Conservation (phyloP, 2,113 vertebrate genomes). For the Noctilio leporinus region DNA sequence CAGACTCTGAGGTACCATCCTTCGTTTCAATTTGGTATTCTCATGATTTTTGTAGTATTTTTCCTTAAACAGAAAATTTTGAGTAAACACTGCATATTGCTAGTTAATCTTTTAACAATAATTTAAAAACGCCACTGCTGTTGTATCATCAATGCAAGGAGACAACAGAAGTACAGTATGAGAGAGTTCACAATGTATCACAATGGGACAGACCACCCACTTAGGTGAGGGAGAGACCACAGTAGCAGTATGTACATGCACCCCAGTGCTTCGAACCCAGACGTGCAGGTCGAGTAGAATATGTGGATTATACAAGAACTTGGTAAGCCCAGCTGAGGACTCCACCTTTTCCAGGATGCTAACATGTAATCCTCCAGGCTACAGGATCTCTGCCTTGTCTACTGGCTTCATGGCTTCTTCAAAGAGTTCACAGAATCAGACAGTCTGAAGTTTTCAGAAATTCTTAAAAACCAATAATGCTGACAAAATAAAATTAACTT, state of each 20-base stretch:
- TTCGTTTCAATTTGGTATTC: conserved; percentile 70
- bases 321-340: conserved; percentile 78
- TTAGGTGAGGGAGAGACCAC: conserved; percentile 77
- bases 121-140: conserved; percentile 85
- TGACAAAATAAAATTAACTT: conserved; percentile 79
- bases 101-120: conserved; percentile 84
- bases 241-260: conserved; percentile 91
- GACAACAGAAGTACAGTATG: conserved; percentile 84
- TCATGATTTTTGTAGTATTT: conserved; percentile 68
- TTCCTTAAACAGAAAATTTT: conserved; percentile 69
- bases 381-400: conserved; percentile 75
- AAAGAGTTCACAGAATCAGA: conserved; percentile 80
- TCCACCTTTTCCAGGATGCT: conserved; percentile 49
- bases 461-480: conserved; percentile 66
- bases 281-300: conserved; percentile 86
- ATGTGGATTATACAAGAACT: conserved; percentile 83
- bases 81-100: conserved; percentile 85
- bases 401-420: conserved; percentile 74
- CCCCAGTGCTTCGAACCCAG: conserved; percentile 91
- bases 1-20: conserved; percentile 75
- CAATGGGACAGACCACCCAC: conserved; percentile 76
- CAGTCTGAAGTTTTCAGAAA: conserved; percentile 79
- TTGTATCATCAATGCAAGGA: conserved; percentile 82
- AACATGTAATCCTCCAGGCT: conserved; percentile 66
- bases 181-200: conserved; percentile 79